Base-by-base conservation (phyloP, 2,113 vertebrate genomes). In the Hylia prasina region DNA sequence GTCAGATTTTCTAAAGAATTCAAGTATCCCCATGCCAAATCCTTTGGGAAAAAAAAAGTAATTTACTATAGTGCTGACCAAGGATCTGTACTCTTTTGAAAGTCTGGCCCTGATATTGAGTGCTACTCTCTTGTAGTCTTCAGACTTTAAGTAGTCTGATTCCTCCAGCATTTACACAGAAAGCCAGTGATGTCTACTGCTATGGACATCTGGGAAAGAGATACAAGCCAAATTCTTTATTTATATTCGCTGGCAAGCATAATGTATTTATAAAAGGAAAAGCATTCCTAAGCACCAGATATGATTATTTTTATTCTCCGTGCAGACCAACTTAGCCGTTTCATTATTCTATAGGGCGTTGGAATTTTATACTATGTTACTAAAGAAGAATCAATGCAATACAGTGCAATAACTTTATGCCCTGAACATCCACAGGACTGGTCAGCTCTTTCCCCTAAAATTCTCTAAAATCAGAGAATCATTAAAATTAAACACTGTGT, bases 1-100 rank as follows among this genome's bases (percentile, higher is more conserved):
- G 61, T 17, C 48, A 85, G 61, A 91, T 82, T 93, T 94, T 82
- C 66, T 85, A 35, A 93, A 89, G 84, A 87, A 94, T 89, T 91
- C 40, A 69, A 56, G 12, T 27, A 69, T 40, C 5, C 2, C 53
- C 51, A 22, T 23, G 78, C 53, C 82, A 95, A 95, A 65, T 69
- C 69, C 37, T 72, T 45, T 5, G 15, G 44, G 8, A 4, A 20
- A 35, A 87, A 92, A 92, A 63, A 86, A 19, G 14, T 42, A 1
- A 69, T 72, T 82, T 82, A 50, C n/a, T 75, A 20, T 33, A 87
- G n/a, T 53, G 8, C 11, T 91, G 75, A 95, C 57, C 45, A 65
- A 33, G 14, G 65, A 95, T 23, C 47, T 61, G 25, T 27, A 19
- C 18, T 58, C 33, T 78, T 80, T 68, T 2, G 2, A 87, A 82